These are phyloP conservation scores for Clarias batrachus DNA, from an alignment of 2,113 vertebrate species.

Conservation along the genomic window DNA sequence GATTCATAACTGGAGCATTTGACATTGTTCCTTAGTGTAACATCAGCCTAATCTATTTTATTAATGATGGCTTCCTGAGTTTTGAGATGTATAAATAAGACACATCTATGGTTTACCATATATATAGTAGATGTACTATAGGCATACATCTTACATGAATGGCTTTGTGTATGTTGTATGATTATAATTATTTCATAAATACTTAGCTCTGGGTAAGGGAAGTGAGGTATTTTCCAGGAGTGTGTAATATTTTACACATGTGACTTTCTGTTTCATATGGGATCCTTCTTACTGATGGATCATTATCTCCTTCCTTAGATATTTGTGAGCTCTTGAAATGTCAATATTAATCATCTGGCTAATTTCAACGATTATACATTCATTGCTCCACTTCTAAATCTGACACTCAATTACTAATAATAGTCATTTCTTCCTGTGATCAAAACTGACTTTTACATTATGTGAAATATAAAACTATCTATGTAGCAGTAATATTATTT, in stretches of 20 bases:
- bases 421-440: not conserved
- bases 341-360: constrained; percentile 35
- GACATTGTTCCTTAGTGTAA: not conserved
- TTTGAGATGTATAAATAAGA: not conserved
- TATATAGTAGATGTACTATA: not conserved
- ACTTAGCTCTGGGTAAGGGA: not conserved
- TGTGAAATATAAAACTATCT: not conserved
- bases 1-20: not conserved
- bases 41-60: not conserved
- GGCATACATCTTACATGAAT: not conserved
- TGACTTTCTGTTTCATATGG: constrained; percentile 51
- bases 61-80: not conserved
- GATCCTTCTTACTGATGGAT: constrained; percentile 54
- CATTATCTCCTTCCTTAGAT: constrained; percentile 46
- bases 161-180: not conserved
- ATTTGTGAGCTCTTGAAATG: constrained; percentile 52
- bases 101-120: not conserved
- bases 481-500: not conserved
- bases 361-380: not conserved
- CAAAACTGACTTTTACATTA: not conserved
- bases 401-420: not conserved
- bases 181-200: constrained; percentile 16
- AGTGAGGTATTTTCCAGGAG: not conserved
- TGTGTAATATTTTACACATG: constrained; percentile 20
- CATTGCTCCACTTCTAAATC: not conserved